These are phyloP conservation scores for Cettia cetti DNA, from an alignment of 2,113 vertebrate species.

Conservation along the genomic window DNA sequence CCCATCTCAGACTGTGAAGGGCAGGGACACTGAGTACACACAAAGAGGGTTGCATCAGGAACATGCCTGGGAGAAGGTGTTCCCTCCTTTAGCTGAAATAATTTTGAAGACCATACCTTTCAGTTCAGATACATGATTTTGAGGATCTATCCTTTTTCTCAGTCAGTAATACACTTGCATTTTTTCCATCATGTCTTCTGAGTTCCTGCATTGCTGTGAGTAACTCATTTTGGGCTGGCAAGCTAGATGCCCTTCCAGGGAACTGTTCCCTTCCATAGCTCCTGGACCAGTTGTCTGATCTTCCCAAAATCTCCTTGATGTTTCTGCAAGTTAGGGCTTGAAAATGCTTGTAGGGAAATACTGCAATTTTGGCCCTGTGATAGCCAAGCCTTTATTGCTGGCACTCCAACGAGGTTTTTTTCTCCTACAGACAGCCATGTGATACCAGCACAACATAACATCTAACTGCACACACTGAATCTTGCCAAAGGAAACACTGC, in stretches of 20 bases:
- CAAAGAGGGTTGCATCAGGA: background rate
- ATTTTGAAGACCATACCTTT: background rate
- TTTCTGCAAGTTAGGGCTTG: background rate
- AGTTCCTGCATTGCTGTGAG: background rate
- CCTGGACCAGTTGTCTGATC: background rate
- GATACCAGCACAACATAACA: slow-evolving; percentile 22
- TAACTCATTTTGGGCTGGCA: background rate
- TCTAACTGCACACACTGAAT: background rate
- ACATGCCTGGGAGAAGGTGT: background rate
- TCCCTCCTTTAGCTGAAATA: background rate
- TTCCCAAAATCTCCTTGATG: background rate
- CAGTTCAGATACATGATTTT: background rate
- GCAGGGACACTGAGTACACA: background rate
- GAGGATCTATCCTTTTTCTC: background rate
- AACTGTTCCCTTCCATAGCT: background rate
- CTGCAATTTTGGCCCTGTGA: background rate
- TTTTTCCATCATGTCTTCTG: background rate
- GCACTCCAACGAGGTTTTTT: slow-evolving; percentile 8
- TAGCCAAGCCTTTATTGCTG: slow-evolving; percentile 31
- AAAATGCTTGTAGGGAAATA: background rate
- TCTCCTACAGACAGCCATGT: slow-evolving; percentile 9
- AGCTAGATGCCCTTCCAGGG: background rate
- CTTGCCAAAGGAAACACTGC: slow-evolving; percentile 43
- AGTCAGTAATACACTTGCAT: background rate
- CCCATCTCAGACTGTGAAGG: background rate